Base-by-base conservation (phyloP, 2,888 invertebrate species). In the Pyrochroa serraticornis region DNA sequence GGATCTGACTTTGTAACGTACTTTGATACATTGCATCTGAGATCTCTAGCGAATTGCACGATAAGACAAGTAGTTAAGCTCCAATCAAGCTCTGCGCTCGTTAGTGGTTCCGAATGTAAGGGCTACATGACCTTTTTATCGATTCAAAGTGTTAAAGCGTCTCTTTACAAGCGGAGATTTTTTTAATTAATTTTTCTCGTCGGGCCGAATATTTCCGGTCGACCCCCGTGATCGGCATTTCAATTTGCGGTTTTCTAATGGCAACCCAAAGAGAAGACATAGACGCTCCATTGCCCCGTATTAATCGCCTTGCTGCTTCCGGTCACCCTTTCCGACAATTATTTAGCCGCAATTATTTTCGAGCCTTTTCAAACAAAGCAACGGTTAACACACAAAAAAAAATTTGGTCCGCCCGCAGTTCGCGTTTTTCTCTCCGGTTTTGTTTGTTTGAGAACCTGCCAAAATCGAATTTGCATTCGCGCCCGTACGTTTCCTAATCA, bases 221-320 rank as follows among this genome's bases (percentile, higher is more conserved):
- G 41, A 41, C 22, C 22, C 49, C 42, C 49, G 49, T 49, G 49
- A 49, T 49, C 49, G 49, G 49, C 49, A 49, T 49, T 49, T 49
- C 49, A 49, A 49, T 49, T 49, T 41, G 49, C 22, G 49, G 49
- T 49, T 49, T n/a, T 49, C 42, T 49, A 49, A 49, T 49, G 49
- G 49, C 39, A 49, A 41, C 49, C 49, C 35, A 38, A 33, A 42
- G 41, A 49, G 42, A 10, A 48, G 49, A 41, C 49, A 41, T 49
- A 41, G 39, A 35, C 49, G 42, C 49, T 41, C 33, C 49, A 42
- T 42, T 49, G 39, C 41, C 49, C 42, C 42, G 13, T 41, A 49
- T 49, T 49, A 49, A 49, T 49, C 49, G 13, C 41, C 41, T 13
- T 22, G 22, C 22, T 3, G 22, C 22, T 22, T 22, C 22, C 22